Base-by-base conservation (phyloP, 2,113 vertebrate species). In the Notothenia coriiceps region DNA sequence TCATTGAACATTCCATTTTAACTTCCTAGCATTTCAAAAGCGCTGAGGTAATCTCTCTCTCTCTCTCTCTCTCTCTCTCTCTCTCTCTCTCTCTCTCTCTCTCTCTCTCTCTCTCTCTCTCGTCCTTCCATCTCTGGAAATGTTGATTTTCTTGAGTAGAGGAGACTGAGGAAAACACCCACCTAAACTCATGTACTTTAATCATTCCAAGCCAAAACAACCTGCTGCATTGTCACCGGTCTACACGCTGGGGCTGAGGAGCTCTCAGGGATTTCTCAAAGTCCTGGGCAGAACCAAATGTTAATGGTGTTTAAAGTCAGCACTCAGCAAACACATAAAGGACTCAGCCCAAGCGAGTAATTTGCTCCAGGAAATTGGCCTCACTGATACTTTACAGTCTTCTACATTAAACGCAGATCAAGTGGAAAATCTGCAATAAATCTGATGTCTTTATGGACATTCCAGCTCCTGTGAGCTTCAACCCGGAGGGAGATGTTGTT, bases 291-390 rank as follows among this genome's bases (percentile, higher is more conserved):
- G 35, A 81, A 81, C 76, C 77, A 61, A 81, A 86, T 88, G 80
- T 88, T 86, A 89, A 92, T 86, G 65, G 74, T 79, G 83, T 89
- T 89, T 90, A 87, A 86, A 89, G 76, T 74, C 86, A 87, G 71
- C 82, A 83, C 89, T 90, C 84, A 88, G 89, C 84, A 91, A 91
- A 92, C 87, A 88, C 86, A 89, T 87, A 86, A 86, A 87, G 79
- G 85, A 80, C 62, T 88, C 82, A 84, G 68, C 84, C 78, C 84
- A 79, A 71, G 87, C 40, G 61, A 51, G 67, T 89, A 85, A 92
- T 93, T 90, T 87, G 79, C 81, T 79, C 71, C 66, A 82, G 67
- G 72, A 89, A 88, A 88, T 82, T 80, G 83, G 84, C 77, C 80
- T 79, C 79, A 5, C 52, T 79, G 84, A 90, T 82, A 80, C 83